These are phyloP conservation scores for Gavia stellata DNA, from an alignment of 2,113 vertebrate species.

Conservation along the genomic window DNA sequence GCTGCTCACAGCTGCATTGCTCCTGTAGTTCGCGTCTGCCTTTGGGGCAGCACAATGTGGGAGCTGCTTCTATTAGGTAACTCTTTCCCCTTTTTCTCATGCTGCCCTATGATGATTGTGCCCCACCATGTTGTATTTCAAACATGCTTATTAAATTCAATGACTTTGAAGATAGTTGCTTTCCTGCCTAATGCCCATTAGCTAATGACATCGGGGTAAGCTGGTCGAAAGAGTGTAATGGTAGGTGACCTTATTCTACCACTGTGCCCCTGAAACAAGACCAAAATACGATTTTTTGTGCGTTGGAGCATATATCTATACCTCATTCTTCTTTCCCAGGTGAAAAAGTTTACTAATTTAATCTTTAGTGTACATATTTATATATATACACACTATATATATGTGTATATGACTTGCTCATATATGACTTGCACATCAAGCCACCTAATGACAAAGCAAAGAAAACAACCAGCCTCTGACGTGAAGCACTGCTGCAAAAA, in stretches of 20 bases:
- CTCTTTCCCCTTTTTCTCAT: neutral
- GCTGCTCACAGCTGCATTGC: neutral
- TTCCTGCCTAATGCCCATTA: neutral
- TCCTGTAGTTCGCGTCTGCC: neutral
- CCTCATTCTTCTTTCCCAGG: neutral
- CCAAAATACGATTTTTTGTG: neutral
- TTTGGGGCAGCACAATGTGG: accelerated
- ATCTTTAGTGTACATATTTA: neutral
- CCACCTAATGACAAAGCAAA: neutral
- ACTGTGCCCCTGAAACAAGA: neutral
- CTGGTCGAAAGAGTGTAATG: neutral
- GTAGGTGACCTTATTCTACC: neutral
- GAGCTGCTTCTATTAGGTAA: neutral
- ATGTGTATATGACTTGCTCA: neutral
- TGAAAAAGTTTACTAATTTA: neutral
- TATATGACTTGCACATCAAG: neutral
- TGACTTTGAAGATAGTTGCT: neutral
- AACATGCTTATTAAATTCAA: neutral
- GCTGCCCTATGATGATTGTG: neutral
- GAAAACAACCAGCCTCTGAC: neutral
- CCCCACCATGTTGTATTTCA: neutral
- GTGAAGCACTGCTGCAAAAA: neutral
- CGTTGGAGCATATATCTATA: neutral
- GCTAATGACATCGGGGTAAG: neutral
- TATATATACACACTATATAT: accelerated